Conservation (phyloP, 2,797 vertebrate genomes). For the Graptemys geographica region DNA sequence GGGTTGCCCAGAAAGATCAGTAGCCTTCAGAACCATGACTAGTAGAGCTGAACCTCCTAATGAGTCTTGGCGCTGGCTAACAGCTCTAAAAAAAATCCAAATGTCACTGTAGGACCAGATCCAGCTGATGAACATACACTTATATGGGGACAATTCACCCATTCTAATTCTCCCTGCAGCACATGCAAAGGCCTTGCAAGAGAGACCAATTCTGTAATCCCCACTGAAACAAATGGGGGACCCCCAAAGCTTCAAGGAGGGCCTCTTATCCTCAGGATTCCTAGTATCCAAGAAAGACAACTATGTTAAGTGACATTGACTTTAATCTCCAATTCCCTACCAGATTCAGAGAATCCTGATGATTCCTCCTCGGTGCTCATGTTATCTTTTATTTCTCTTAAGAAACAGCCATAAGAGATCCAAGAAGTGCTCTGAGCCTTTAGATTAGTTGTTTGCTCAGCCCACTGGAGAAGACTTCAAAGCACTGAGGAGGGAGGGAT, state of each 20-base stretch:
- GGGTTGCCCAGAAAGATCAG: not conserved
- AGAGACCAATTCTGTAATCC: not conserved
- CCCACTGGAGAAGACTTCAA: not conserved
- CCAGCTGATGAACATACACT: not conserved
- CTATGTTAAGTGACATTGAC: not conserved
- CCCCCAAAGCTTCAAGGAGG: not conserved
- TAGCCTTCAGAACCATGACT: not conserved
- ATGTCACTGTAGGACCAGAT: not conserved
- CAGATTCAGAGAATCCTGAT: not conserved
- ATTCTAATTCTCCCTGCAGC: not conserved
- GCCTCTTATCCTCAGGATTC: not conserved
- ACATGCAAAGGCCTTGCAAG: not conserved
- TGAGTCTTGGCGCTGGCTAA: not conserved
- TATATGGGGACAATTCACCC: too few species aligned
- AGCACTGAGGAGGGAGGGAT: not conserved
- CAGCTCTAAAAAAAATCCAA: not conserved
- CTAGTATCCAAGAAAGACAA: not conserved
- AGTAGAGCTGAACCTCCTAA: not conserved
- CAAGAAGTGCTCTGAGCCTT: not conserved
- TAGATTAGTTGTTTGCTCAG: not conserved
- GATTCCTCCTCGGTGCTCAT: not conserved
- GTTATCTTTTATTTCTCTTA: not conserved
- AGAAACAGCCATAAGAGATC: not conserved
- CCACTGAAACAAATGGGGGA: not conserved
- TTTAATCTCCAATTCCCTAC: not conserved